Evolutionary conservation across 2,797 vertebrate genomes (phyloP), one percentile per base, ranked within the genome.

Genomic region (Gallinago solitaria): DNA sequence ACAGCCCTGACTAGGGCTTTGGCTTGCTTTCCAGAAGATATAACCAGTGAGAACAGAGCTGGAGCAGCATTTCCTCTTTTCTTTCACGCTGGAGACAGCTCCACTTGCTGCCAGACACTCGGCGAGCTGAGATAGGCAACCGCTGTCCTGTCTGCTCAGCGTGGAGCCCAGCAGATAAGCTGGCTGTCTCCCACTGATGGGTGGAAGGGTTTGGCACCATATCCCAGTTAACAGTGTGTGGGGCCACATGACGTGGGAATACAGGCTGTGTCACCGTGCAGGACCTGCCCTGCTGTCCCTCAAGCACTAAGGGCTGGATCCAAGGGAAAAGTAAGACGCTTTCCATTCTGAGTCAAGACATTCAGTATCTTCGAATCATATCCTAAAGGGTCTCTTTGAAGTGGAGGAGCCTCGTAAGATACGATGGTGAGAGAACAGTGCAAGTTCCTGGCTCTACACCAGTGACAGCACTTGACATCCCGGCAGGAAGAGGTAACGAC

Each of bases 51-150:
- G 87, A 94, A 87, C 60, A 57, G 89, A 53, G 56, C 1, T 79
- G 87, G 93, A 71, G 77, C 73, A 76, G 64, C 76, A 16, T 59
- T 80, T 75, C 87, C 87, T 67, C 64, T 61, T 65, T 65, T 47
- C 56, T 63, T 39, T 48, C 43, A 56, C 0, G 5, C 77, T 79
- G 88, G 61, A 87, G 70, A 70, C 70, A 92, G 87, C 83, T 47
- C 18, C 80, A 47, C 87, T 81, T 83, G 91, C 79, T 94, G 94
- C 59, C 94, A 96, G 90, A 70, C 87, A 43, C 59, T 30, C 63
- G 67, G 73, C 73, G 24, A 88, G 89, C 82, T 23, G 63, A 67
- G 94, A 56, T 5, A 70, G 94, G 73, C 84, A 68, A 68, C 69
- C 3, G n/a, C 56, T 87, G 87, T 68, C 73, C 91, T 37, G 65